Percentiles rank a stretch among this genome's conserved stretches.
Evolutionary conservation across 1,140 invertebrate genomes (phyloP).

Genomic region (fruit fly (Drosophila melanogaster)): Release_6_plus_ISO1_MT NT_033777.3:15581501-15582000

Average conservation of each 20-base stretch:
- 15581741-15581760: background rate
- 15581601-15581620: slow-evolving; percentile 39
- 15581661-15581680: slow-evolving; percentile 41
- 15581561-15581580: slow-evolving; percentile 3
- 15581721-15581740: slow-evolving; percentile 2
- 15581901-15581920: slow-evolving; percentile 82
- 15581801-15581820: slow-evolving; percentile 26
- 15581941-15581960: slow-evolving; percentile 80
- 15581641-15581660: slow-evolving; percentile 70
- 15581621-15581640: slow-evolving; percentile 60
- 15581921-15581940: slow-evolving; percentile 82
- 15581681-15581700: slow-evolving; percentile 53
- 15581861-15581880: slow-evolving; percentile 54
- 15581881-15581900: slow-evolving; percentile 77
- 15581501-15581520: slow-evolving; percentile 71
- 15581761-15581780: slow-evolving; percentile 67
- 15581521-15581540: slow-evolving; percentile 42
- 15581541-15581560: slow-evolving; percentile 36
- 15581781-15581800: slow-evolving; percentile 72
- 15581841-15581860: slow-evolving; percentile 53
- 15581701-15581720: slow-evolving; percentile 55
- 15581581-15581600: slow-evolving; percentile 1
- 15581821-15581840: slow-evolving; percentile 53
- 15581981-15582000: background rate
- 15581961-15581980: slow-evolving; percentile 52